These are phyloP conservation scores for Macrotis lagotis DNA, from an alignment of 2,113 vertebrate genomes.

Conservation along the genomic window DNA sequence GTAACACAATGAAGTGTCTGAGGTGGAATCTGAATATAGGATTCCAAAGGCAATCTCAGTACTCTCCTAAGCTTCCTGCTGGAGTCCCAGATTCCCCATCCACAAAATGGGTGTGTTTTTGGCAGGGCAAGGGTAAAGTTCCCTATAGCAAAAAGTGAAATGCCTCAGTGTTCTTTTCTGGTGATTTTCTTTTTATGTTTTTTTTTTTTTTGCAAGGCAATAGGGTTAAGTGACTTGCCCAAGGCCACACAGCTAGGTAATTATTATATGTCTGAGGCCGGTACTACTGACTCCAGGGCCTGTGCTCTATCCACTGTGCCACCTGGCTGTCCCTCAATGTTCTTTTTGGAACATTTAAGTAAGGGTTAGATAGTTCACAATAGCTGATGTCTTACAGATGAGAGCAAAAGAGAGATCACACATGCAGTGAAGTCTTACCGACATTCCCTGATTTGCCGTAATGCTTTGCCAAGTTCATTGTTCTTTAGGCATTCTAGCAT, in stretches of 20 bases:
- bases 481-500: slow-evolving; percentile 96
- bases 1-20: neutral
- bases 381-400: neutral
- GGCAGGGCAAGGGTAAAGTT: neutral
- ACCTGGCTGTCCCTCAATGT: no score
- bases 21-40: neutral
- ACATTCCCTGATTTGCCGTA: slow-evolving; percentile 96
- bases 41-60: neutral
- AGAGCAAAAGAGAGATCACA: neutral
- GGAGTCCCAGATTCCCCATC: neutral
- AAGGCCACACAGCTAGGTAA: no score
- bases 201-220: no score
- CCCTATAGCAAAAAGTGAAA: neutral
- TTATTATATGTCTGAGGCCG: no score
- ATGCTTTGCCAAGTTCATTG: slow-evolving; percentile 93
- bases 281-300: no score
- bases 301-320: no score
- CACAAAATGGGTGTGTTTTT: neutral
- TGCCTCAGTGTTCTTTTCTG: neutral
- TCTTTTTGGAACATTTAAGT: neutral
- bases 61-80: neutral
- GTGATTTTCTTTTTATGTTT: no score
- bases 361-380: neutral
- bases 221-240: no score
- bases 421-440: slow-evolving; percentile 84